These are phyloP conservation scores for Drosophila cognata DNA, from an alignment of 2,888 invertebrate genomes.

Conservation along the genomic window DNA sequence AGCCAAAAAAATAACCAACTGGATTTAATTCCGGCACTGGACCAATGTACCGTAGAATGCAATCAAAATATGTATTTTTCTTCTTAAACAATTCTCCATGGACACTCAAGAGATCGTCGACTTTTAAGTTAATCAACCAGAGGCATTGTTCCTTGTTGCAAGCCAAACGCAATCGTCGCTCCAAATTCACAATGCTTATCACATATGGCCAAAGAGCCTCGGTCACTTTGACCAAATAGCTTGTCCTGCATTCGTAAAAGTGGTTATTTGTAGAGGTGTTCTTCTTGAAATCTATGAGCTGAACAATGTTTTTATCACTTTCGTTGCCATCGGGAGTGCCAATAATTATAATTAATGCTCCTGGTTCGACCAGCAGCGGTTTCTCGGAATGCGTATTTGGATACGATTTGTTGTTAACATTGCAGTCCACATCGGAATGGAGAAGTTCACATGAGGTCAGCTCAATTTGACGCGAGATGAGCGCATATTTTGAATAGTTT, in stretches of 20 bases:
- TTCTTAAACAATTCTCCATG: slow-evolving; percentile 83
- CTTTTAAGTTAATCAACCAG: slow-evolving; percentile 80
- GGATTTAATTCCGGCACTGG: slow-evolving; percentile 86
- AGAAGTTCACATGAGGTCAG: slow-evolving; percentile 44
- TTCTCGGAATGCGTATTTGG: slow-evolving; percentile 25
- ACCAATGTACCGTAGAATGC: slow-evolving; percentile 86
- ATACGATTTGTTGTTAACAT: slow-evolving; percentile 14
- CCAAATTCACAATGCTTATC: slow-evolving; percentile 86
- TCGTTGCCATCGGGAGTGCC: slow-evolving; percentile 38
- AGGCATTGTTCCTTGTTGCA: slow-evolving; percentile 83
- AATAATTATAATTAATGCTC: slow-evolving; percentile 70
- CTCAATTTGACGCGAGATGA: slow-evolving; percentile 52
- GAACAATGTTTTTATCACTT: slow-evolving; percentile 66
- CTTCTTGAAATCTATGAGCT: slow-evolving; percentile 74
- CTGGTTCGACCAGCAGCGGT: slow-evolving; percentile 54
- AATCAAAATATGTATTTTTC: slow-evolving; percentile 59
- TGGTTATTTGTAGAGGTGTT: slow-evolving; percentile 71
- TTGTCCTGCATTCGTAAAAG: slow-evolving; percentile 75
- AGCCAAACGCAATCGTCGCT: slow-evolving; percentile 86
- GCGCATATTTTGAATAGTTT: slow-evolving; percentile 62
- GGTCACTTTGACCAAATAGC: slow-evolving; percentile 64
- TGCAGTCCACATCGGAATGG: slow-evolving; percentile 25
- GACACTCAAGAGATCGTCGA: slow-evolving; percentile 82
- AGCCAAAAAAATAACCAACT: slow-evolving; percentile 87
- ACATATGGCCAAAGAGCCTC: slow-evolving; percentile 86